These are phyloP conservation scores for Scrobipalpa atriplicella DNA, from an alignment of 2,888 invertebrate genomes.

Conservation along the genomic window DNA sequence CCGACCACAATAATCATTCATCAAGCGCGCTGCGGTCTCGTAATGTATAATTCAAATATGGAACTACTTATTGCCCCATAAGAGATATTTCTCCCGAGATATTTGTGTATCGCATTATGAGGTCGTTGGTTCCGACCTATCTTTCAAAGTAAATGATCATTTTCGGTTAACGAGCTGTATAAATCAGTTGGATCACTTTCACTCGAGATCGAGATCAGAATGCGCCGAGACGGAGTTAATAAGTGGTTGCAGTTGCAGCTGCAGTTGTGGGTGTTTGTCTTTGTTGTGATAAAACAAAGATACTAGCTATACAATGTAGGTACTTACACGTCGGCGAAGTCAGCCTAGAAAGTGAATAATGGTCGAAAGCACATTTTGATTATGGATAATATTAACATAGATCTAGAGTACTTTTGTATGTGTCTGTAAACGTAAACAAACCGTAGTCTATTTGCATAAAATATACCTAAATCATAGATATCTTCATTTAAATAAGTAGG, in stretches of 20 bases:
- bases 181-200: slow-evolving; percentile 62
- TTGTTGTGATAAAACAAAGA: slow-evolving; percentile 19
- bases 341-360: slow-evolving; percentile 16
- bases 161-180: slow-evolving; percentile 49
- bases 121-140: slow-evolving; percentile 46
- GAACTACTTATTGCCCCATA: slow-evolving; percentile 33
- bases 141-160: slow-evolving; percentile 49
- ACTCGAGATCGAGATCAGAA: slow-evolving; percentile 51
- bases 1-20: slow-evolving; percentile 30
- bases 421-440: background rate
- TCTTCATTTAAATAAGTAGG: too few relatives aligned
- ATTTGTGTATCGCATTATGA: slow-evolving; percentile 29
- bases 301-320: slow-evolving; percentile 7
- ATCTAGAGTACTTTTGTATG: background rate
- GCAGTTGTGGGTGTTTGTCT: slow-evolving; percentile 19
- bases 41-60: slow-evolving; percentile 30
- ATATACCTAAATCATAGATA: too few relatives aligned
- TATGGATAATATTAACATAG: background rate
- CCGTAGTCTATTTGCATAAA: too few relatives aligned
- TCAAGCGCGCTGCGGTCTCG: slow-evolving; percentile 23
- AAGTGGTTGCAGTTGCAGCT: slow-evolving; percentile 26
- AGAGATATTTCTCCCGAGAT: slow-evolving; percentile 32
- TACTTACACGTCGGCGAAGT: background rate
- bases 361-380: slow-evolving; percentile 11
- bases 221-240: slow-evolving; percentile 25